Percentiles rank a stretch among this genome's conserved stretches.
Conservation (phyloP, 2,797 vertebrate genomes). For the Chelmon rostratus region DNA sequence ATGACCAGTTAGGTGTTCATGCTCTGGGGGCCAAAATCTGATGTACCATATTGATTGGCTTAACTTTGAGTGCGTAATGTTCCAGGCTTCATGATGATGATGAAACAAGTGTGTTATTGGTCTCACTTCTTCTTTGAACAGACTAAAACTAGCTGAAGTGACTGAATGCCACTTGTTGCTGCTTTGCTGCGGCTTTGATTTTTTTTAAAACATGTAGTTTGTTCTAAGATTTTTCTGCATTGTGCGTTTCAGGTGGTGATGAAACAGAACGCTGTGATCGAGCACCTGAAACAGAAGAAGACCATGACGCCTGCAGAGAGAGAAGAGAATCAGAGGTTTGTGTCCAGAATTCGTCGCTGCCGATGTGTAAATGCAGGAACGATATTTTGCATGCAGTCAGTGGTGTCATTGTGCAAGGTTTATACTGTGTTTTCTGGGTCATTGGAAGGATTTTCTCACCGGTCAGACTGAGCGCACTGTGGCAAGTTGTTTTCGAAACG, state of each 20-base stretch:
- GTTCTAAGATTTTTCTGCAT: neutral
- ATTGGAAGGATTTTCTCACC: neutral
- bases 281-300: conserved; percentile 98
- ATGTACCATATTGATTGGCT: too few species aligned
- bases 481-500: neutral
- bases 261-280: conserved; percentile 98
- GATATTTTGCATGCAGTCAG: neutral
- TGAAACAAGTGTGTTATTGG: too few species aligned
- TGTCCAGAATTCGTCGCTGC: neutral
- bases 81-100: too few species aligned
- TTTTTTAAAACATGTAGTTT: neutral
- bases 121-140: too few species aligned
- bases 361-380: neutral
- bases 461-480: neutral
- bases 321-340: conserved; percentile 97
- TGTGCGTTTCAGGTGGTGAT: conserved; percentile 91
- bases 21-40: too few species aligned
- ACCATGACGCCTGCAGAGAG: conserved; percentile 94
- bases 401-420: conserved; percentile 11
- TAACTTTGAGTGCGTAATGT: too few species aligned
- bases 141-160: too few species aligned
- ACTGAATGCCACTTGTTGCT: too few species aligned
- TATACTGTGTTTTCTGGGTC: conserved; percentile 8
- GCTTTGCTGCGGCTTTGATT: too few species aligned
- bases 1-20: too few species aligned